phyloP scores from a whole-genome alignment of 2,797 vertebrate genomes.

The Macropodus opercularis region DNA sequence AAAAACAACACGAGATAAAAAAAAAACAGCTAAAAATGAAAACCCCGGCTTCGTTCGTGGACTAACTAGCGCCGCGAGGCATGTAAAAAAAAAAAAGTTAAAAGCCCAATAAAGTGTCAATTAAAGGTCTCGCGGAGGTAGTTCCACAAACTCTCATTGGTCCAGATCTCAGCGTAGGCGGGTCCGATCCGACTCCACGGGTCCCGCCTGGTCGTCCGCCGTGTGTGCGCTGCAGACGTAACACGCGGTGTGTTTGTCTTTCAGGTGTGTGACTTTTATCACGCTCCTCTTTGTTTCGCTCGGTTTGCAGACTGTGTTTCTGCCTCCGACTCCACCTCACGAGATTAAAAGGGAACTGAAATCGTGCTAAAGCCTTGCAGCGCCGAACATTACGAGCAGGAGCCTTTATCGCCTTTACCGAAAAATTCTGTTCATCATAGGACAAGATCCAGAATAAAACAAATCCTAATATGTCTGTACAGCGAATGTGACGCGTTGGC shows the following conservation, averaged over 20 bases:
- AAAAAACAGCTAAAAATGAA: constrained; percentile 2
- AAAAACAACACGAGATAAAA: neutral
- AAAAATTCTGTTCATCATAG: too few species aligned
- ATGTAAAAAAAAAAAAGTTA: constrained; percentile 17
- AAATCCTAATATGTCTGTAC: too few species aligned
- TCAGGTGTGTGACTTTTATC: constrained; percentile 73
- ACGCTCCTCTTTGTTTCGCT: constrained; percentile 34
- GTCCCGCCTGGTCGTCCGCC: neutral
- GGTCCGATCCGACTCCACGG: constrained; percentile 1
- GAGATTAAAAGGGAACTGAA: neutral
- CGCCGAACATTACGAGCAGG: neutral
- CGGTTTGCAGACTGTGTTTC: constrained; percentile 23
- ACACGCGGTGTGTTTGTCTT: constrained; percentile 67
- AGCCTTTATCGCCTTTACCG: too few species aligned
- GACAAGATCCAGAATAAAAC: too few species aligned
- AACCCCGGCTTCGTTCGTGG: rapidly evolving
- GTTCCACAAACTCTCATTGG: constrained; percentile 39
- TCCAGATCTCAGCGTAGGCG: constrained; percentile 44
- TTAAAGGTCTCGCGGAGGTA: neutral
- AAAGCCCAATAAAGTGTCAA: constrained; percentile 3
- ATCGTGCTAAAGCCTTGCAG: neutral
- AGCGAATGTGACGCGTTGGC: too few species aligned
- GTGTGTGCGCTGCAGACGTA: neutral
- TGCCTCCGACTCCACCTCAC: constrained; percentile 52
- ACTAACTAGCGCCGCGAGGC: neutral